phyloP scores from a whole-genome alignment of 2,113 vertebrate species.

The Antechinus flavipes region DNA sequence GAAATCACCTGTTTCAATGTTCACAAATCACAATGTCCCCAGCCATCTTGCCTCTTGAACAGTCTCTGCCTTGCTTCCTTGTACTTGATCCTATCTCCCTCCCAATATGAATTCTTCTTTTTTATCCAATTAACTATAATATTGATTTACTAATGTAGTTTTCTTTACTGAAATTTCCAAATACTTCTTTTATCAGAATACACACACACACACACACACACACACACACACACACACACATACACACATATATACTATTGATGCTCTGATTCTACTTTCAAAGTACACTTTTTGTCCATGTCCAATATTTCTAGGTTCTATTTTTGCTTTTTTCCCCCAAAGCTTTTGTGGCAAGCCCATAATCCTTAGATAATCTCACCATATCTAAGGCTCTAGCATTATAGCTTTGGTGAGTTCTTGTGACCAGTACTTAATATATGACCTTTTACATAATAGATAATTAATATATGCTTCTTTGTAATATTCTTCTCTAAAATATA shows the following conservation, averaged over 20 bases:
- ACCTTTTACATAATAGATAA: background rate
- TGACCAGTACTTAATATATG: background rate
- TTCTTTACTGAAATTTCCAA: background rate
- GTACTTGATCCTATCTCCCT: accelerated
- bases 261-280: background rate
- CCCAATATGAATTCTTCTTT: background rate
- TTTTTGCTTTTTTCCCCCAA: background rate
- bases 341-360: background rate
- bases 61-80: background rate
- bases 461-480: background rate
- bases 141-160: background rate
- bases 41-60: background rate
- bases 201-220: too few species aligned
- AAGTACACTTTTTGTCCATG: background rate
- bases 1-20: background rate
- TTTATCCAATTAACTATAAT: background rate
- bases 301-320: background rate
- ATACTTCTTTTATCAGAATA: background rate
- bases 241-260: too few species aligned
- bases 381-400: background rate
- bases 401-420: background rate
- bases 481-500: too few species aligned
- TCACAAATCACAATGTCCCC: background rate
- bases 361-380: too few species aligned
- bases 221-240: too few species aligned